Percentiles rank a stretch among this genome's conserved stretches.
phyloP scores from a whole-genome alignment of 2,888 invertebrate species.

The Linnaemya vulpina region DNA sequence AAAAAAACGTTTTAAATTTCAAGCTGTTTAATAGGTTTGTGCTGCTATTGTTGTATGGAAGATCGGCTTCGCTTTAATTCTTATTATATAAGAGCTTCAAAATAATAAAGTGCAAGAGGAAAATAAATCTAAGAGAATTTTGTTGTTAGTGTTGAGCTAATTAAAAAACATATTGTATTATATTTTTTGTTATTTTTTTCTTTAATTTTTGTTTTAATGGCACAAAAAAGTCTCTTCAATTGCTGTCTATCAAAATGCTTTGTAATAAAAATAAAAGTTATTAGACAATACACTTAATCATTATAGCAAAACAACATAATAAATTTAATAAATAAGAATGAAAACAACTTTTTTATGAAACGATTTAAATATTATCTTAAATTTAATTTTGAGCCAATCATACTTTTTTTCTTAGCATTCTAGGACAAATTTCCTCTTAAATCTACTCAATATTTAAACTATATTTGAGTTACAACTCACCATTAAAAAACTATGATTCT shows the following conservation, averaged over 20 bases:
- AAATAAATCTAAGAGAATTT: constrained; percentile 7
- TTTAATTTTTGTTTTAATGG: constrained; percentile 47
- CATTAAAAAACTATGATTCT: too few species aligned
- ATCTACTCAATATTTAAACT: not conserved
- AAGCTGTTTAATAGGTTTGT: not conserved
- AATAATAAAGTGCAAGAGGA: not conserved
- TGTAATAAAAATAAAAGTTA: not conserved
- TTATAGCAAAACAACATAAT: not conserved
- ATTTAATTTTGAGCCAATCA: not conserved
- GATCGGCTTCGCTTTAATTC: not conserved
- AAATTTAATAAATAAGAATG: not conserved
- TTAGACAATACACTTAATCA: not conserved
- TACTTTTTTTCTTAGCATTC: not conserved
- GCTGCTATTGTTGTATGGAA: constrained; percentile 27
- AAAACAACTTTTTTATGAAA: not conserved
- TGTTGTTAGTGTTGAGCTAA: not conserved
- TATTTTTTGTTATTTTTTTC: constrained; percentile 4
- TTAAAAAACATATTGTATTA: not conserved
- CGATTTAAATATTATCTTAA: not conserved
- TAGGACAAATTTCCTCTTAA: not conserved
- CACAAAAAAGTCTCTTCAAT: constrained; percentile 60
- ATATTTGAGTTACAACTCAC: too few species aligned
- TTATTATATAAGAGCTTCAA: not conserved
- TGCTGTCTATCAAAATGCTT: constrained; percentile 38
- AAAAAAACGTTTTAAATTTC: not conserved